Conservation (phyloP, 2,113 vertebrate genomes). For the Chascanopsetta lugubris region DNA sequence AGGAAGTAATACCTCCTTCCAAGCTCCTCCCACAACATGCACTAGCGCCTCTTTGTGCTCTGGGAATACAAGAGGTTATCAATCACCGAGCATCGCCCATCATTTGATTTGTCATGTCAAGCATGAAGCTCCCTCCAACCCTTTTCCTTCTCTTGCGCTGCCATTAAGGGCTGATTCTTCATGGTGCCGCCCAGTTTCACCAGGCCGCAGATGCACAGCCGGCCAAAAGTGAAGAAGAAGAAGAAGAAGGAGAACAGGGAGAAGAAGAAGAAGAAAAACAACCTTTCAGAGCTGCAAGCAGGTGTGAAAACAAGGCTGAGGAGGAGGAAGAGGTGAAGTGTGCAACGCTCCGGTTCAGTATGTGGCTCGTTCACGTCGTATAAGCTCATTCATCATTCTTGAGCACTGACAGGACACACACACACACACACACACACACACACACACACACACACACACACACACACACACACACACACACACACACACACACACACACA, state of each 20-base stretch:
- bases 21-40: constrained; percentile 21
- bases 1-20: not conserved
- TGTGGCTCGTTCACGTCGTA: constrained; percentile 63
- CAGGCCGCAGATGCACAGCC: constrained; percentile 49
- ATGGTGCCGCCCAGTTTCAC: constrained; percentile 49
- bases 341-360: constrained; percentile 48
- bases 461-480: no score
- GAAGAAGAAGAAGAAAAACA: constrained; percentile 1
- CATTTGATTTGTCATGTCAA: constrained; percentile 42
- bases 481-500: no score
- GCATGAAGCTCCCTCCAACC: constrained; percentile 46
- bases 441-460: no score
- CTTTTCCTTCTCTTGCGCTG: constrained; percentile 42
- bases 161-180: constrained; percentile 51
- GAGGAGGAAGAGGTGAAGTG: constrained; percentile 48
- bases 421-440: constrained; percentile 23
- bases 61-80: constrained; percentile 47
- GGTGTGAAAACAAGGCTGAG: constrained; percentile 74
- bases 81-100: constrained; percentile 55
- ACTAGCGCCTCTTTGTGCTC: not conserved
- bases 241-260: not conserved
- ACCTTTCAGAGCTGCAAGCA: constrained; percentile 54
- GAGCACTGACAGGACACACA: constrained; percentile 52
- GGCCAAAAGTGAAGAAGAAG: not conserved
- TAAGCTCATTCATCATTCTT: constrained; percentile 76